Conservation (phyloP, 2,888 invertebrate genomes). For the Acrocyrtus sp. region DNA sequence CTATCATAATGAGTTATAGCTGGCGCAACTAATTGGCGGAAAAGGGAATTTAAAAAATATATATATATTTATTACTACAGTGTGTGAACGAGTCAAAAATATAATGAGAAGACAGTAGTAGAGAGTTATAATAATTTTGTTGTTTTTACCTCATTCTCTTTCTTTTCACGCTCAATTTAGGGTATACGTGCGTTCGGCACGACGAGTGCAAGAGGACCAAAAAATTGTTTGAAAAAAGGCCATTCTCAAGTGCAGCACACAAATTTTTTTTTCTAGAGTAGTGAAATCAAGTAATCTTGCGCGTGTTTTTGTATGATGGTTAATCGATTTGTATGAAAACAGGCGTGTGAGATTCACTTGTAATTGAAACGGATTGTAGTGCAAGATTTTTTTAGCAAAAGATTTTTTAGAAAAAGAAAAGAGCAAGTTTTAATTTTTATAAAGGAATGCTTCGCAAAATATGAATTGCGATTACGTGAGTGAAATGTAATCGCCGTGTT, state of each 20-base stretch:
- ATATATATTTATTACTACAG: no score
- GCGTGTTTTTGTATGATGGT: no score
- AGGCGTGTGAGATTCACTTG: no score
- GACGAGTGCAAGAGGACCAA: background rate
- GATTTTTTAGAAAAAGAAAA: no score
- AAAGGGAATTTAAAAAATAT: background rate
- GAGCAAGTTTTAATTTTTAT: no score
- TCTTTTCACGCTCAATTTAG: slow-evolving; percentile 1
- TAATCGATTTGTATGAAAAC: no score
- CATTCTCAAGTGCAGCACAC: no score
- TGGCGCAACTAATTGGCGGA: background rate
- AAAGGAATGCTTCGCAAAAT: no score
- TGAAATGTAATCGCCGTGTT: background rate
- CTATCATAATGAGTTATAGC: background rate
- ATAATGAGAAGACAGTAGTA: background rate
- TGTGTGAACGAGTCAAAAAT: no score
- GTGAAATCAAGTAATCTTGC: background rate
- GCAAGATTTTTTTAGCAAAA: no score
- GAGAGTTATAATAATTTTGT: background rate
- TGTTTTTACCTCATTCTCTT: background rate
- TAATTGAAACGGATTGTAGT: no score
- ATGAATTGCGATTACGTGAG: background rate
- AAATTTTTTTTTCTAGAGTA: background rate
- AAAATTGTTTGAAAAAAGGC: background rate
- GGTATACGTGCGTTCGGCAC: background rate